phyloP scores from a whole-genome alignment of 23 tunicate species.

The Pegea sp. region DNA sequence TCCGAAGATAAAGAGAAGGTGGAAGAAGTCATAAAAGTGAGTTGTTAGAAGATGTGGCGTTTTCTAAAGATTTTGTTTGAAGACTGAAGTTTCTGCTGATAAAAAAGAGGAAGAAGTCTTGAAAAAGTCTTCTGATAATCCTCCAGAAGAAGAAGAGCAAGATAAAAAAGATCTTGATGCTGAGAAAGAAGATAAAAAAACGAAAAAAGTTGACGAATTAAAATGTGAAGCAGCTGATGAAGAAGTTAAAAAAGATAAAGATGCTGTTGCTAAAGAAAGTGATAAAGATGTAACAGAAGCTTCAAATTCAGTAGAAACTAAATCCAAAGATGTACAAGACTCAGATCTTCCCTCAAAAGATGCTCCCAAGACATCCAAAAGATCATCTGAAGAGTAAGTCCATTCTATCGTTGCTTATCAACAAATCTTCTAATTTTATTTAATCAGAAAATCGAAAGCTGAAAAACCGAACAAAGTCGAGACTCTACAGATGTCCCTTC shows the following conservation, averaged over 20 bases:
- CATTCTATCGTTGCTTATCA: too few relatives aligned
- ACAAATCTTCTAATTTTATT: too few relatives aligned
- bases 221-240: too few relatives aligned
- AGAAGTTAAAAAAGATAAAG: neutral
- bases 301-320: neutral
- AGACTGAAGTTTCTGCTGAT: too few relatives aligned
- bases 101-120: too few relatives aligned
- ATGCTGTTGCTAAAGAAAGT: neutral
- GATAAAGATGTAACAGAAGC: slow-evolving; percentile 2
- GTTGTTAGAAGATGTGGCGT: too few relatives aligned
- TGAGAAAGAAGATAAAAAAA: slow-evolving; percentile 3
- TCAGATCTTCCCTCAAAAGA: slow-evolving; percentile 1
- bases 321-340: neutral
- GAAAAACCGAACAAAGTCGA: too few relatives aligned
- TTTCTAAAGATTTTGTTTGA: too few relatives aligned
- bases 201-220: too few relatives aligned
- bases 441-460: too few relatives aligned
- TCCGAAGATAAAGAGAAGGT: neutral
- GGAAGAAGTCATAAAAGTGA: neutral
- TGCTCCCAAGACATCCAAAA: neutral
- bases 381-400: neutral
- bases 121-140: neutral
- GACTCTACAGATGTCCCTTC: slow-evolving; percentile 15
- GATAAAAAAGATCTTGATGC: neutral
- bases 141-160: neutral